Evolutionary conservation across 2,888 invertebrate genomes (phyloP), one percentile per base, ranked within the genome.

Genomic region (Agrochola litura): DNA sequence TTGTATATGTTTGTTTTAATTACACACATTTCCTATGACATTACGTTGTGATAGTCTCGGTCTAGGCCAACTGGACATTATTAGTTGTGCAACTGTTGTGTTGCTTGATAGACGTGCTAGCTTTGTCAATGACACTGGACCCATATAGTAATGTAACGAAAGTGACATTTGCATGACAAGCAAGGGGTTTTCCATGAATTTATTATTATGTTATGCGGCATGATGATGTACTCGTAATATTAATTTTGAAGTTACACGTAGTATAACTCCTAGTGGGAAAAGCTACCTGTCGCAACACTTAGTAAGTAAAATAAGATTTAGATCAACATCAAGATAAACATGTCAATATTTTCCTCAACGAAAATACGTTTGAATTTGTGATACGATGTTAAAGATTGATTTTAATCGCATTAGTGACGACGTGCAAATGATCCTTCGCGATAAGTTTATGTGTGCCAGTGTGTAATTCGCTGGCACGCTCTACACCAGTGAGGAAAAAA

Each of bases 111-210:
- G 83, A 77, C 88, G 82, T 78, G 82, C 77, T 22, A 37, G 81
- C 76, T 76, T 86, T 84, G 61, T 67, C 77, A 88, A 88, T 88
- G 83, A 73, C 66, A 72, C 72, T 65, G 74, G 81, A 69, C 84
- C 75, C 78, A 73, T 77, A 83, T 71, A 87, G 82, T 74, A 81
- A 77, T 77, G 81, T 71, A 88, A 86, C 54, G 88, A 88, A 88
- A 88, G 88, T 88, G 83, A 88, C 77, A 85, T 85, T 81, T 83
- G 78, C 73, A 82, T 80, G 81, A 86, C 80, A 67, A 81, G 76
- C 83, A 77, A 83, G 82, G 80, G 76, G 81, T 87, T 88, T 84
- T 81, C 81, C 77, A 85, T 86, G 85, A 88, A 86, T 86, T 81
- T 81, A 81, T 85, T 73, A 79, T 75, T 37, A 66, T 58, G 73